These are phyloP conservation scores for Mastacembelus armatus DNA, from an alignment of 2,797 vertebrate genomes.

Conservation along the genomic window DNA sequence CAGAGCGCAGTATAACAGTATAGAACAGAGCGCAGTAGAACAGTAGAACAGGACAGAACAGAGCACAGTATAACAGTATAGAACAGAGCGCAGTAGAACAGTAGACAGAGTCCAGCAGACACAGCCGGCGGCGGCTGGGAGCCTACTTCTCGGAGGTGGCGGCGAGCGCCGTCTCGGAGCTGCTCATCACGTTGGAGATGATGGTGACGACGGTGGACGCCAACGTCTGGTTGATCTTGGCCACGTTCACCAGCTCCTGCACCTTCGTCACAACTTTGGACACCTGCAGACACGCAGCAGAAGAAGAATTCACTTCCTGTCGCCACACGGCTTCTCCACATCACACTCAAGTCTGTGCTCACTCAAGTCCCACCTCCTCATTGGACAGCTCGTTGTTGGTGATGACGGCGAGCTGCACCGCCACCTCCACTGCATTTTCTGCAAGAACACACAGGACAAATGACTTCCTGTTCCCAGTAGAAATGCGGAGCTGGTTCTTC, in stretches of 20 bases:
- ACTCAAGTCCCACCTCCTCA: slow-evolving; percentile 80
- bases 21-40: too few species aligned
- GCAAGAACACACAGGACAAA: slow-evolving; percentile 18
- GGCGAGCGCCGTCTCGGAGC: slow-evolving; percentile 84
- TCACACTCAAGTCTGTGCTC: background rate
- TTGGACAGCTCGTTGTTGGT: slow-evolving; percentile 87
- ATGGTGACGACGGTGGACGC: slow-evolving; percentile 91
- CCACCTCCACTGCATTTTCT: slow-evolving; percentile 91
- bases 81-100: background rate
- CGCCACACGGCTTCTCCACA: background rate
- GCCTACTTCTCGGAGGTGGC: slow-evolving; percentile 86
- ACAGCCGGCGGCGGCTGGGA: background rate
- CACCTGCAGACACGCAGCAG: slow-evolving; percentile 63
- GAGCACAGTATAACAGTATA: background rate
- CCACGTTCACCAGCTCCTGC: slow-evolving; percentile 90
- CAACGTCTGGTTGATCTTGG: slow-evolving; percentile 88
- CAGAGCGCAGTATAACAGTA: background rate
- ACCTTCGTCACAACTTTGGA: slow-evolving; percentile 90
- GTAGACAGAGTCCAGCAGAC: background rate
- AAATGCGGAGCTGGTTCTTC: too few species aligned
- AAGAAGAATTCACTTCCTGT: background rate
- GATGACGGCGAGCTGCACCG: slow-evolving; percentile 88
- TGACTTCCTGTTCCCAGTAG: too few species aligned
- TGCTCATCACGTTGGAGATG: slow-evolving; percentile 95
- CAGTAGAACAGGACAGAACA: background rate